Evolutionary conservation across 2,113 vertebrate genomes (phyloP).

Genomic region (Thermophis baileyi): DNA sequence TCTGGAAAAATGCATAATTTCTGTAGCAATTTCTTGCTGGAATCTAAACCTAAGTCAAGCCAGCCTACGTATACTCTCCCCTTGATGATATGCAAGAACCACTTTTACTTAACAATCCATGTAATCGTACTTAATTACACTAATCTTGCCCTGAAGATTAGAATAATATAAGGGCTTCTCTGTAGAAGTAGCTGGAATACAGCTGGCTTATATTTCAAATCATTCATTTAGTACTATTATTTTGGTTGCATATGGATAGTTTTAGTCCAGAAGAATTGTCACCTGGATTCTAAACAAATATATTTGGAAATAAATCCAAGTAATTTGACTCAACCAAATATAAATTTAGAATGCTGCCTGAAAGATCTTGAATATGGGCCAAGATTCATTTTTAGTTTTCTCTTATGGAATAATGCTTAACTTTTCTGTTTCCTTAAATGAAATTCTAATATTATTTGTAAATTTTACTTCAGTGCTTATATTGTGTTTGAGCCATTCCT

Average conservation of each 20-base stretch:
- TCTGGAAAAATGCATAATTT: neutral
- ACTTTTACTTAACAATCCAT: neutral
- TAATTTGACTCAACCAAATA: neutral
- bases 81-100: neutral
- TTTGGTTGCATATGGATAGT: neutral
- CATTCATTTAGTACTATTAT: neutral
- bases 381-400: conserved; percentile 1
- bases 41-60: neutral
- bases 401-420: neutral
- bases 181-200: neutral
- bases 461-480: neutral
- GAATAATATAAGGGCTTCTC: neutral
- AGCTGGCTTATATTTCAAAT: neutral
- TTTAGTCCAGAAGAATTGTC: neutral
- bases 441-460: neutral
- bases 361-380: neutral
- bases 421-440: neutral
- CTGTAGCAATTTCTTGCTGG: neutral
- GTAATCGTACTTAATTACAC: neutral
- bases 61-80: neutral
- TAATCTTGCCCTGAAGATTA: neutral
- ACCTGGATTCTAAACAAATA: conserved; percentile 17
- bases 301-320: neutral
- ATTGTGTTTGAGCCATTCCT: neutral
- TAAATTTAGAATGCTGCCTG: neutral